These are phyloP conservation scores for Lycaon pictus DNA, from an alignment of 2,113 vertebrate genomes.

Conservation along the genomic window DNA sequence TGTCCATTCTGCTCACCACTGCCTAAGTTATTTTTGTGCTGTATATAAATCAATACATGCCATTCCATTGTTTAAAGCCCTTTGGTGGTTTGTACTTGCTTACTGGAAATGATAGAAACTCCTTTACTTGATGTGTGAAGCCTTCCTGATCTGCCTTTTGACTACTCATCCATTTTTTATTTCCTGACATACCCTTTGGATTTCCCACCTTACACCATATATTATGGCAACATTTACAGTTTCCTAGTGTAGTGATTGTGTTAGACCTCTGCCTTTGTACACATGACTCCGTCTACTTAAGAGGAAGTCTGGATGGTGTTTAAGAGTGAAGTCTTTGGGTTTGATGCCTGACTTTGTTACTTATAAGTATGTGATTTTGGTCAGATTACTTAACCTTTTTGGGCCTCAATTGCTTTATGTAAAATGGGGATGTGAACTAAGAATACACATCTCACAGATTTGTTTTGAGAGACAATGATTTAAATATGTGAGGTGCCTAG, in stretches of 20 bases:
- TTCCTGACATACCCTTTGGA: neutral
- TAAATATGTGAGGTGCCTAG: neutral
- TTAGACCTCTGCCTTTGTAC: neutral
- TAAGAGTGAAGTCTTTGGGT: neutral
- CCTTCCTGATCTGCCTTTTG: neutral
- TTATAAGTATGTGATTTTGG: neutral
- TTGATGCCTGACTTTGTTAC: neutral
- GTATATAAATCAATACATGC: conserved; percentile 15
- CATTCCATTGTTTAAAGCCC: conserved; percentile 47
- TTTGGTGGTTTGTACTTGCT: conserved; percentile 24
- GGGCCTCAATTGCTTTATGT: neutral
- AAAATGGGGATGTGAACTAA: neutral
- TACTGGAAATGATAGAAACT: conserved; percentile 17
- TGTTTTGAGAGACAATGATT: neutral
- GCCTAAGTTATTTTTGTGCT: conserved; percentile 48
- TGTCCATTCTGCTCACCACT: neutral
- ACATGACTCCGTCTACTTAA: neutral
- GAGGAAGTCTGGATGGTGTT: neutral
- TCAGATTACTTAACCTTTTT: neutral
- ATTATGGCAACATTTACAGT: neutral
- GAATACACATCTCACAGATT: neutral
- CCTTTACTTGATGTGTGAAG: neutral
- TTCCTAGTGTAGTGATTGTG: neutral
- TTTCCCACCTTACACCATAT: neutral
- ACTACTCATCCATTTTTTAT: neutral